Evolutionary conservation across 23 tunicate genomes (phyloP).

Genomic region (Styela plicata): DNA sequence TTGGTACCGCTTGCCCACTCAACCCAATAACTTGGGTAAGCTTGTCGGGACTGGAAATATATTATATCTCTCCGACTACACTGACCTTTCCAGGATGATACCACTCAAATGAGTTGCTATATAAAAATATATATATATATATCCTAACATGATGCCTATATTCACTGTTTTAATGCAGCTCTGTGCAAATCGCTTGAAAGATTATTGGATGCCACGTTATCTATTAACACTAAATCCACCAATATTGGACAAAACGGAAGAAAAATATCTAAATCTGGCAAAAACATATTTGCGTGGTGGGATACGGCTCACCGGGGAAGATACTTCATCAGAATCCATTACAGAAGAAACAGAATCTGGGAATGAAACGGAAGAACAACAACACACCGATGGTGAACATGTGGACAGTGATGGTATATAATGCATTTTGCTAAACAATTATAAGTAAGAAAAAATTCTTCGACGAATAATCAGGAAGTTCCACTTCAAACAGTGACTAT

Average conservation of each 20-base stretch:
- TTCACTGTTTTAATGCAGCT: slow-evolving; percentile 17
- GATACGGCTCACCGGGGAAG: background rate
- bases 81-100: no score
- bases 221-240: slow-evolving; percentile 6
- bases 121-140: no score
- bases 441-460: no score
- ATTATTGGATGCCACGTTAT: slow-evolving; percentile 66
- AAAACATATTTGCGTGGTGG: slow-evolving; percentile 25
- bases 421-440: no score
- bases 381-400: background rate
- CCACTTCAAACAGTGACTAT: no score
- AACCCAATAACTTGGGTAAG: no score
- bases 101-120: no score
- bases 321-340: background rate
- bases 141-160: no score
- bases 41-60: no score
- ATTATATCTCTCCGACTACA: no score
- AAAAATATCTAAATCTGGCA: slow-evolving; percentile 35
- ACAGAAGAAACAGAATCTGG: background rate
- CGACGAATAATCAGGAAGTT: no score
- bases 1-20: no score
- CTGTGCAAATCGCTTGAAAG: slow-evolving; percentile 36
- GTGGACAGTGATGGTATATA: background rate
- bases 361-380: background rate
- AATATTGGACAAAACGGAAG: background rate